Base-by-base conservation (phyloP, 2,113 vertebrate genomes). In the Hemichromis elongatus region DNA sequence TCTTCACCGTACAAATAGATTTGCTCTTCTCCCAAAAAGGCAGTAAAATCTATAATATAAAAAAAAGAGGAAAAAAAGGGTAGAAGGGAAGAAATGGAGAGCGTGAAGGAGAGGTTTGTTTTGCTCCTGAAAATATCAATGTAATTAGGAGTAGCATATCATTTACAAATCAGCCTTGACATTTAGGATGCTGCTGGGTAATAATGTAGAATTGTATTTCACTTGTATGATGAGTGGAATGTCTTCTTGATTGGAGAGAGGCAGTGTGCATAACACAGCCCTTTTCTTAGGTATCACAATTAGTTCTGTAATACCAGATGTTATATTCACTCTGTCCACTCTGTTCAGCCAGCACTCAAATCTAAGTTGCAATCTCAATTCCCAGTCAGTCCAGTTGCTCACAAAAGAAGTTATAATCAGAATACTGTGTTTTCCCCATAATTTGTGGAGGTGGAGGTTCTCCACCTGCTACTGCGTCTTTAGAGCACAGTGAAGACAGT, bases 91-190 rank as follows among this genome's bases (percentile, higher is more conserved):
- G 61, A 82, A 42, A 84, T 3, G 40, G 4, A 52, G 70, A 7
- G 33, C 83, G 82, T 28, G 63, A 63, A 82, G 18, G 56, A 90
- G 81, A 87, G 45, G 84, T 89, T 90, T 92, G 85, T 90, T 94
- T 89, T 92, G 83, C 92, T 89, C 80, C 81, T 87, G 85, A 82
- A 95, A 94, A 94, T 94, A 92, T 93, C 91, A 92, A 77, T 24
- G 45, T 92, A 93, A 95, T 95, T 92, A 92, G 90, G 59, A 85
- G 83, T 68, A 89, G 92, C 92, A 89, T 92, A 92, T 94, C 73
- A 92, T 93, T 95, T 93, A 92, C 91, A 93, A 93, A 94, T 95
- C 92, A 93, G 79, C 61, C 84, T 78, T 95, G 93, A 94, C 92
- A 93, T 95, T 95, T 95, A 86, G 90, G 86, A 90, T 84, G 82